Evolutionary conservation across 2,888 invertebrate species (phyloP).

Genomic region (Blastobasis lacticolella): DNA sequence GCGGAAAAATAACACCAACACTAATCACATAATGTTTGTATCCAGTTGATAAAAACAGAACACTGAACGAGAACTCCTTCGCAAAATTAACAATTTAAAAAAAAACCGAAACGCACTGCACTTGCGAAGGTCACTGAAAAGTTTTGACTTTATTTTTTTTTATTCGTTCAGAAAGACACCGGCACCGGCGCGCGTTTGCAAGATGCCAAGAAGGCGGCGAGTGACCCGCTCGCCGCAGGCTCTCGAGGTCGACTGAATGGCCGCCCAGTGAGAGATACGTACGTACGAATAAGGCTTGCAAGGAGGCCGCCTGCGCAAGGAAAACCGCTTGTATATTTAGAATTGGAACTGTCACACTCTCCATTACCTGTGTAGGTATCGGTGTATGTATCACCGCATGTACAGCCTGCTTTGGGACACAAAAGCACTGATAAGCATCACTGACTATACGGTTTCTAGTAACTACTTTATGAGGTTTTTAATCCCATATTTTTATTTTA

Average conservation of each 20-base stretch:
- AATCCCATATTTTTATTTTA: too few species aligned
- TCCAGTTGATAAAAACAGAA: too few species aligned
- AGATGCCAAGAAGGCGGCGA: slow-evolving; percentile 44
- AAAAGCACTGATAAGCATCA: too few species aligned
- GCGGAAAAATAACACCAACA: slow-evolving; percentile 15
- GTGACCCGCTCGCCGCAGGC: slow-evolving; percentile 38
- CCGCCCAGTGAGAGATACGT: slow-evolving; percentile 45
- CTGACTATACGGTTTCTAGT: too few species aligned
- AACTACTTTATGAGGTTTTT: too few species aligned
- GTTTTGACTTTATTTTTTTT: background rate
- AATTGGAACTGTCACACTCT: slow-evolving; percentile 23
- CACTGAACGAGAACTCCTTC: too few species aligned
- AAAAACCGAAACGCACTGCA: too few species aligned
- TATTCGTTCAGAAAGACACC: slow-evolving; percentile 14
- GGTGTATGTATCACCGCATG: too few species aligned
- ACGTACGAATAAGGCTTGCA: slow-evolving; percentile 48
- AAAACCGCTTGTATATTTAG: slow-evolving; percentile 47
- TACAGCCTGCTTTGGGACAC: too few species aligned
- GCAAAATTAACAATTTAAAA: background rate
- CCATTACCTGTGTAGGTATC: too few species aligned
- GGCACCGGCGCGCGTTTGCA: slow-evolving; percentile 50
- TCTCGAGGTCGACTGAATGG: slow-evolving; percentile 67
- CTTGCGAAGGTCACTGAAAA: background rate
- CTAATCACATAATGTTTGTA: slow-evolving; percentile 12
- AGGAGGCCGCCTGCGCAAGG: slow-evolving; percentile 59